Evolutionary conservation across 2,797 vertebrate genomes (phyloP), one percentile per base, ranked within the genome.

Genomic region (Hylomyscus alleni): DNA sequence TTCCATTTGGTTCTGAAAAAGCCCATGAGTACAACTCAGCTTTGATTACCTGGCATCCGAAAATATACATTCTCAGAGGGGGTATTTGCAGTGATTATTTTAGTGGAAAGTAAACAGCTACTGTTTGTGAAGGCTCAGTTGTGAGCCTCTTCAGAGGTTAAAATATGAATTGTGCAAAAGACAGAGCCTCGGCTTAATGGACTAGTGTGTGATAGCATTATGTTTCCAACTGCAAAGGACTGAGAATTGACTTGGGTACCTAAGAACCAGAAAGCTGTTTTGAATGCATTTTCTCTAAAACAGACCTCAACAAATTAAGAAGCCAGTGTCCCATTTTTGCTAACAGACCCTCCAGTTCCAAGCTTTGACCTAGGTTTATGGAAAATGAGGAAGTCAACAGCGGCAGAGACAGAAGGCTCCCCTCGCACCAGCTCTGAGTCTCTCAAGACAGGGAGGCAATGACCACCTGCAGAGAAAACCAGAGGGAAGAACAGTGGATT

Each of bases 41-140:
- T 98, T 98, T 98, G 97, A 98, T 98, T 98, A 97, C 95, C 94
- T 98, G 94, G 58, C 87, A 97, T 97, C 95, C 97, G 94, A 98
- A 98, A 98, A 97, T 95, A 96, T 86, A 94, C 65, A 85, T 96
- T 97, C 97, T 98, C 91, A 95, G 95, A 97, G 98, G 85, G 85
- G 94, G 75, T 96, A 82, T 97, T 98, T 97, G 90, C 88, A 69
- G 88, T 95, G 91, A 73, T 93, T 97, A 75, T 98, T 94, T 97
- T 97, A 91, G 40, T 82, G 77, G 87, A 93, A 96, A 97, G 56
- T 97, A 98, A 96, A 44, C 17, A 96, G 69, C 56, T 72, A 52
- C 75, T 93, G 19, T 73, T 97, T 97, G 95, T 54, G 78, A 96
- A 76, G 91, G 75, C 62, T 88, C 52, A 3, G n/a, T 83, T 58